Evolutionary conservation across 2,113 vertebrate species (phyloP).

Genomic region (Cynopterus brachyotis): DNA sequence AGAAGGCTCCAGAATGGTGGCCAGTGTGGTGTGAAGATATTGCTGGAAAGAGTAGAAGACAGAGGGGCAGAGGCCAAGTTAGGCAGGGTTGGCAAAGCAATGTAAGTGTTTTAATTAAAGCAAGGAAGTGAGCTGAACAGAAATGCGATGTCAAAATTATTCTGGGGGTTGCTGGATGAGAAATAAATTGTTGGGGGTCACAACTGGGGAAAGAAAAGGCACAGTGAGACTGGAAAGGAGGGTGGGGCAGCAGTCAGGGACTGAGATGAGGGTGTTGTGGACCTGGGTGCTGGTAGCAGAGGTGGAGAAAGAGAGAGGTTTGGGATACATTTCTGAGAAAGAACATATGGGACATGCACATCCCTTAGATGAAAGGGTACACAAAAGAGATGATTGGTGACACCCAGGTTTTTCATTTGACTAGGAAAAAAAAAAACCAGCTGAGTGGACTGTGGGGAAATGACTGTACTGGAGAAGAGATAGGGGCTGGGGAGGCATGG

Average conservation of each 20-base stretch:
- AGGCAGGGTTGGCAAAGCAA: not conserved
- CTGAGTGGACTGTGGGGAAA: rapidly evolving
- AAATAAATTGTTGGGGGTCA: not conserved
- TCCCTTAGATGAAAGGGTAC: not conserved
- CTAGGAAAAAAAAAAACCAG: not conserved
- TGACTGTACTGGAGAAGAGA: not conserved
- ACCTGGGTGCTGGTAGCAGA: not conserved
- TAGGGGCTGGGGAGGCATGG: rapidly evolving
- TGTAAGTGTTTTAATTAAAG: no score
- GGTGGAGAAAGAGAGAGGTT: not conserved
- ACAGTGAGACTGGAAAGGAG: not conserved
- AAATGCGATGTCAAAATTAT: not conserved
- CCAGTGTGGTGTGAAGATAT: not conserved
- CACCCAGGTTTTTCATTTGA: rapidly evolving
- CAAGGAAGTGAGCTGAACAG: not conserved
- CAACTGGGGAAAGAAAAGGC: not conserved
- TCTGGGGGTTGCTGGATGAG: not conserved
- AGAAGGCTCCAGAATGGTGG: not conserved
- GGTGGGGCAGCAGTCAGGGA: rapidly evolving
- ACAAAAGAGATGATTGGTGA: rapidly evolving
- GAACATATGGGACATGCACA: not conserved
- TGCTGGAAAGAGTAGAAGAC: not conserved
- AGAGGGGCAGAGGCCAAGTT: rapidly evolving
- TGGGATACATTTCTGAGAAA: rapidly evolving
- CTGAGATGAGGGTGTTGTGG: not conserved